Base-by-base conservation (phyloP, 37 sponge, comb jelly and placozoan genomes). In the Mnemiopsis leidyi region DNA sequence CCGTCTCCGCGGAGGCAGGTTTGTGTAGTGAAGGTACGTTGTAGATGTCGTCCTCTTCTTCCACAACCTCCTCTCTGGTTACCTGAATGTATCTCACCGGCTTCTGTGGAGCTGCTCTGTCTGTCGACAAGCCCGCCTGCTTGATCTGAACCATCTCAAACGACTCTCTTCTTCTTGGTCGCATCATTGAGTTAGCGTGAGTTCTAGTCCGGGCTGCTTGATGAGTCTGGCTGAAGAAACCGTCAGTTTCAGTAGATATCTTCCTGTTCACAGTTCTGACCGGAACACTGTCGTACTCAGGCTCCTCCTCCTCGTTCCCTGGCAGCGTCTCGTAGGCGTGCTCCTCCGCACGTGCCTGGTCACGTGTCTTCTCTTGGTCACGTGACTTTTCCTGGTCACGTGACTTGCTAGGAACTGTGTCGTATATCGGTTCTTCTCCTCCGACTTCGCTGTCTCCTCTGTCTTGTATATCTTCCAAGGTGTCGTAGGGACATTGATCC, bases 181-280 rank as follows among this genome's bases (percentile, higher is more conserved):
- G 32, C 40, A 25, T 25, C 90, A 85, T 85, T 23, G 90, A 85
- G 90, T 85, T 39, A 85, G 90, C 90, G 3, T 85, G 90, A 61
- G 90, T 85, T 20, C 90, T 35, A 28, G 90, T 37, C 25, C 90
- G 7, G 82, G 18, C 28, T 38, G 1, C 35, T 21, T 79, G 82
- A 18, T 36, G 7, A 3, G 25, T 23, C 90, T 3, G 33, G 29
- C 21, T 28, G 38, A 33, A 21, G 23, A 40, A 40, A 2, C 90
- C 90, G 61, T 85, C 90, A 23, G 20, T 1, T 40, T 85, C 90
- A 2, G 90, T 85, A 5, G 61, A 40, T n/a, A 40, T 28, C n/a
- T 85, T 40, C 40, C 90, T 21, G 18, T 39, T 28, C 1, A 28
- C 48, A 30, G 82, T 23, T 40, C 24, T 18, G 0, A 39, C 90